A percentile compares a stretch with the other conserved stretches of the same genome.
phyloP scores from a whole-genome alignment of 2,797 vertebrate species.

The Myotis daubentonii region DNA sequence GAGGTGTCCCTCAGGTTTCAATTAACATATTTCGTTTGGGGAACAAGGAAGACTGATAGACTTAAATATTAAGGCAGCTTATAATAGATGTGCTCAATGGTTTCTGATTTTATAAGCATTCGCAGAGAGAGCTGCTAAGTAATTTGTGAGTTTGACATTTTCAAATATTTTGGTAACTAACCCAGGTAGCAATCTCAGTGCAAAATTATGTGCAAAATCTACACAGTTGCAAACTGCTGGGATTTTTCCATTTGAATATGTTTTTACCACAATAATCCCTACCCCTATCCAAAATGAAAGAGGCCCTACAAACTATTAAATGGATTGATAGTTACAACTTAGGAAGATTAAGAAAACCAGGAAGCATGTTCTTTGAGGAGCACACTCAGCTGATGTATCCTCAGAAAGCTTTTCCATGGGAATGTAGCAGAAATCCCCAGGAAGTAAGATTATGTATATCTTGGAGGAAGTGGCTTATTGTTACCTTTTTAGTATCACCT shows the following conservation, averaged over 20 bases:
- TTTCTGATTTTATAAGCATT: not conserved
- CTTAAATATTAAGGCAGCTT: not conserved
- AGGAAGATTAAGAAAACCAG: not conserved
- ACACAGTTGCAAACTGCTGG: not conserved
- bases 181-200: not conserved
- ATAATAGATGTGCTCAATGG: not conserved
- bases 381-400: not conserved
- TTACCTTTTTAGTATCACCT: not conserved
- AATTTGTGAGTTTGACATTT: not conserved
- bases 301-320: not conserved
- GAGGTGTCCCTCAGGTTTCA: not conserved
- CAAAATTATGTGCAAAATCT: not conserved
- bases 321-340: not conserved
- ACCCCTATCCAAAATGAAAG: not conserved
- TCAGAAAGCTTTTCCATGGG: not conserved
- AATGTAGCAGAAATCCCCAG: not conserved
- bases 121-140: not conserved
- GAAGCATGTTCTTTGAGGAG: not conserved
- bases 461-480: not conserved
- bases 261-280: not conserved
- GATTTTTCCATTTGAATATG: not conserved
- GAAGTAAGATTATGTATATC: not conserved
- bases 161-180: not conserved
- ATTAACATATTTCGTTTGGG: not conserved
- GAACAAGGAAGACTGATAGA: not conserved